Percentiles rank a stretch among this genome's conserved stretches.
phyloP scores from a whole-genome alignment of 2,797 vertebrate genomes.

The Chiroxiphia lanceolata region DNA sequence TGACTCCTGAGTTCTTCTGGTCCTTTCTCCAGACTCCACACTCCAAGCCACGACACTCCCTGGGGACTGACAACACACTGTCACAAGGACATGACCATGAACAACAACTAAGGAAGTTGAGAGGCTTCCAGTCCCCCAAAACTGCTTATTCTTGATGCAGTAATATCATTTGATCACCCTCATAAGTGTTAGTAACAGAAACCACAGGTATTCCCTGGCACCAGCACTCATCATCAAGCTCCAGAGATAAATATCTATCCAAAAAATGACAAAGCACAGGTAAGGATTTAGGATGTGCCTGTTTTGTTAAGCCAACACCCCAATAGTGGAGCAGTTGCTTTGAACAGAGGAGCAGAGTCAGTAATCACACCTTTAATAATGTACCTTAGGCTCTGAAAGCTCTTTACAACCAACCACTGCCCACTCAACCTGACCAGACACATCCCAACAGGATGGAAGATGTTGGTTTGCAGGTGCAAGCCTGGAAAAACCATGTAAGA shows the following conservation, averaged over 20 bases:
- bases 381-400: slow-evolving; percentile 17
- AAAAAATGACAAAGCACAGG: slow-evolving; percentile 25
- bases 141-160: background rate
- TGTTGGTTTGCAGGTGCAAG: background rate
- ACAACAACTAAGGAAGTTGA: background rate
- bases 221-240: background rate
- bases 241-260: slow-evolving; percentile 16
- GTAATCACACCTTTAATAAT: background rate
- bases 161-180: background rate
- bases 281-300: slow-evolving; percentile 4
- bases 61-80: background rate
- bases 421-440: slow-evolving; percentile 33
- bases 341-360: slow-evolving; percentile 24
- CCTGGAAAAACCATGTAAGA: background rate
- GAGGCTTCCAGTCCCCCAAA: background rate
- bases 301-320: slow-evolving; percentile 55
- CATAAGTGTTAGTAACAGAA: background rate
- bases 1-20: background rate
- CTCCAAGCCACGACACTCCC: background rate
- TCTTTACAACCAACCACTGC: slow-evolving; percentile 33
- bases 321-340: slow-evolving; percentile 16
- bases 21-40: background rate
- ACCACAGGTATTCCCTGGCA: slow-evolving; percentile 39
- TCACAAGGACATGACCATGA: background rate
- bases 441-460: slow-evolving; percentile 40